Evolutionary conservation across 2,797 vertebrate genomes (phyloP).

Genomic region (Intellagama lesueurii): DNA sequence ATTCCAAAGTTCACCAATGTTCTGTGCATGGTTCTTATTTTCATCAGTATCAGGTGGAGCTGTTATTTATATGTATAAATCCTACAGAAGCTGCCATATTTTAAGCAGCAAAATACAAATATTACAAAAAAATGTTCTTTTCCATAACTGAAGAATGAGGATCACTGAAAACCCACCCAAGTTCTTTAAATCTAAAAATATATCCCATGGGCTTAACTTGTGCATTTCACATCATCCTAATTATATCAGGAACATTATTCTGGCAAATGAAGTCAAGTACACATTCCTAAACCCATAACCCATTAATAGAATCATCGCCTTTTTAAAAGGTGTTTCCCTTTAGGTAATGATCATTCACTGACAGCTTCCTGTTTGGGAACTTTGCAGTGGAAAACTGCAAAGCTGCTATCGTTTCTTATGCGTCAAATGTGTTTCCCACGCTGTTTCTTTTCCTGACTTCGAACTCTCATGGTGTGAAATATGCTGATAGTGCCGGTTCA

Average conservation of each 20-base stretch:
- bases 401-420: conserved; percentile 42
- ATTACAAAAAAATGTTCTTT: neutral
- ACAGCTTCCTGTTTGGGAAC: conserved; percentile 31
- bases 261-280: neutral
- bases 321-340: conserved; percentile 23
- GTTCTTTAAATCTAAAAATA: neutral
- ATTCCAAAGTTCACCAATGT: conserved; percentile 1
- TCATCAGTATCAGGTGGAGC: neutral
- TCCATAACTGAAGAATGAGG: neutral
- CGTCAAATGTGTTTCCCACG: conserved; percentile 34
- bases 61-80: neutral
- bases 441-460: conserved; percentile 60
- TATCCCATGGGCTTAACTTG: neutral
- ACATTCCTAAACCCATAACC: too few relatives aligned
- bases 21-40: neutral
- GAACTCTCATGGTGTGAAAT: conserved; percentile 36
- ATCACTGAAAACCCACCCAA: neutral
- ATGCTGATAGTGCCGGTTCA: conserved; percentile 4
- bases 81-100: neutral
- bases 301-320: neutral
- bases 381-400: conserved; percentile 10
- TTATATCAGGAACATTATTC: neutral
- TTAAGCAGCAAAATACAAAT: conserved; percentile 2
- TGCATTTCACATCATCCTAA: neutral
- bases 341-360: neutral